Evolutionary conservation across 2,797 vertebrate genomes (phyloP).

Genomic region (Limosa lapponica): DNA sequence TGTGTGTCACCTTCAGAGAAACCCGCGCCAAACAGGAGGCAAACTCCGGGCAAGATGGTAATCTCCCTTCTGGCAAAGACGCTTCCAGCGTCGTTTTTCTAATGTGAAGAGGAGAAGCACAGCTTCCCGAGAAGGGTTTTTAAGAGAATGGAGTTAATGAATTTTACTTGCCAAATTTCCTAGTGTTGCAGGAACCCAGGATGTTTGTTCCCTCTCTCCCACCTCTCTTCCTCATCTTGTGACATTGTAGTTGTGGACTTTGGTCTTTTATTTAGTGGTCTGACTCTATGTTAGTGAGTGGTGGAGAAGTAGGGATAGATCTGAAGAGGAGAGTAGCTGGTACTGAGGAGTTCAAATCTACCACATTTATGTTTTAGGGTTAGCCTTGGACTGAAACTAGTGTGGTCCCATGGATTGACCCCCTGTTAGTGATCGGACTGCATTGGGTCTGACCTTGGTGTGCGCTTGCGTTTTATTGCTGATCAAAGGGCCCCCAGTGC

Average conservation of each 20-base stretch:
- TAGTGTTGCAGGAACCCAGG: background rate
- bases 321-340: background rate
- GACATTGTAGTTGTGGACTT: background rate
- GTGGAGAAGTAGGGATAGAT: background rate
- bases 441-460: background rate
- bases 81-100: background rate
- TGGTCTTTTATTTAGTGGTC: background rate
- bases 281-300: background rate
- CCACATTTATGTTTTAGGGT: accelerated
- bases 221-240: background rate
- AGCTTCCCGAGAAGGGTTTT: background rate
- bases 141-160: background rate
- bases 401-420: accelerated
- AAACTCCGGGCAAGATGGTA: background rate
- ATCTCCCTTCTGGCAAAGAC: background rate
- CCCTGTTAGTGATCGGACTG: too few relatives aligned
- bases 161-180: background rate
- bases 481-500: accelerated
- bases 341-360: background rate
- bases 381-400: background rate
- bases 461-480: background rate
- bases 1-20: background rate
- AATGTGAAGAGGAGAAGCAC: background rate
- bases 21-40: background rate
- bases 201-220: background rate